Percentiles rank a stretch among this genome's conserved stretches.
Evolutionary conservation across 2,113 vertebrate genomes (phyloP).

Genomic region (Proterorhinus semilunaris): DNA sequence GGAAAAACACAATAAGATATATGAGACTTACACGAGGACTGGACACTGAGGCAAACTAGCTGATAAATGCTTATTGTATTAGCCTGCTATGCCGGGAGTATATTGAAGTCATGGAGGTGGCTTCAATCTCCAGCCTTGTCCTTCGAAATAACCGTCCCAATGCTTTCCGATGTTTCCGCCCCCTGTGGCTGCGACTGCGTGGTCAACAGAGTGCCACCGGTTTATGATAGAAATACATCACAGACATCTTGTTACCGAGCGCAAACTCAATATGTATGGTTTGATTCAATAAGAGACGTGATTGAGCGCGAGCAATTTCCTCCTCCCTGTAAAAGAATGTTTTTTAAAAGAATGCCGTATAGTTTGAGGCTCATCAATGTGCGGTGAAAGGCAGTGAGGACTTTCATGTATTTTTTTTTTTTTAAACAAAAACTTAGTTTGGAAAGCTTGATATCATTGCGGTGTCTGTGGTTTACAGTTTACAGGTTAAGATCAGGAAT

Average conservation of each 20-base stretch:
- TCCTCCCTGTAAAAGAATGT: conserved; percentile 24
- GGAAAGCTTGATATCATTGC: too few relatives aligned
- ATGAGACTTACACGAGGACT: conserved; percentile 51
- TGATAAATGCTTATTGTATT: conserved; percentile 70
- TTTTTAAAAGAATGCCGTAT: neutral
- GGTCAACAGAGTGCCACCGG: conserved; percentile 39
- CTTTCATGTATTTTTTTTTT: neutral
- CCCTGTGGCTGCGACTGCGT: conserved; percentile 34
- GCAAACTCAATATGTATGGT: conserved; percentile 54
- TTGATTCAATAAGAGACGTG: conserved; percentile 60
- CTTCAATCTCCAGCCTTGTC: conserved; percentile 33
- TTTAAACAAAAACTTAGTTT: too few relatives aligned
- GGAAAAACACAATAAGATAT: conserved; percentile 40
- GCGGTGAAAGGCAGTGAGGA: conserved; percentile 1
- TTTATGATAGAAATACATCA: conserved; percentile 66
- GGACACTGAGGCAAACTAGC: conserved; percentile 59
- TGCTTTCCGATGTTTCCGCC: conserved; percentile 13
- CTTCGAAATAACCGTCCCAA: conserved; percentile 34
- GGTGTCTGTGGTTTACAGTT: too few relatives aligned
- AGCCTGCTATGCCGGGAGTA: conserved; percentile 45
- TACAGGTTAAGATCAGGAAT: neutral
- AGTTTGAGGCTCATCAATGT: neutral
- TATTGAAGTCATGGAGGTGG: conserved; percentile 57
- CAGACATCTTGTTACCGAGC: conserved; percentile 22
- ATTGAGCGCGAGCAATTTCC: conserved; percentile 41